Percentiles rank a stretch among this genome's conserved stretches.
Evolutionary conservation across 2,113 vertebrate species (phyloP).

Genomic region (Rostratula benghalensis): DNA sequence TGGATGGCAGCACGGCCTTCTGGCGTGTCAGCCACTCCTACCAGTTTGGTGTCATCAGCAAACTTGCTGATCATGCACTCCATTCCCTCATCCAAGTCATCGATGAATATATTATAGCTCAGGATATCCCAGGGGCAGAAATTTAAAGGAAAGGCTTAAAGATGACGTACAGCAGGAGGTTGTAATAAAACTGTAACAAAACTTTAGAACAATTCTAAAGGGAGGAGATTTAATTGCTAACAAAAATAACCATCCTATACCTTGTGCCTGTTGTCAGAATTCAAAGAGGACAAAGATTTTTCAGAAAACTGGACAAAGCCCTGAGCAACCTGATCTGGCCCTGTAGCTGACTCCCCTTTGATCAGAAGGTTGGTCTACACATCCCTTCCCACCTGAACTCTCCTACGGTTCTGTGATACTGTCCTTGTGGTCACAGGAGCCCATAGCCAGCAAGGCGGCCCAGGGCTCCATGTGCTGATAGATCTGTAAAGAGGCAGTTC

Average conservation of each 20-base stretch:
- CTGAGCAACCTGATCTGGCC: neutral
- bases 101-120: neutral
- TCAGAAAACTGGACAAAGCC: neutral
- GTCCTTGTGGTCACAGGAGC: neutral
- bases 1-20: too few species aligned
- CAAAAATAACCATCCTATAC: neutral
- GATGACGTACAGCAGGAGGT: neutral
- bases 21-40: too few species aligned
- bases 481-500: neutral
- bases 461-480: neutral
- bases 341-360: neutral
- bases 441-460: neutral
- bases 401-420: neutral
- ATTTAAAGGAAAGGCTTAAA: neutral
- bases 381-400: neutral
- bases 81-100: too few species aligned
- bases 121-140: neutral
- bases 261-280: neutral
- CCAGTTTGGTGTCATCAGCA: too few species aligned
- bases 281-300: neutral
- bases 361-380: neutral
- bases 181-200: neutral
- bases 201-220: neutral
- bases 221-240: neutral
- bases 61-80: too few species aligned